Percentiles rank a stretch among this genome's conserved stretches.
These are phyloP conservation scores for Metallyticus violacea DNA, from an alignment of 2,888 invertebrate genomes.

Conservation along the genomic window DNA sequence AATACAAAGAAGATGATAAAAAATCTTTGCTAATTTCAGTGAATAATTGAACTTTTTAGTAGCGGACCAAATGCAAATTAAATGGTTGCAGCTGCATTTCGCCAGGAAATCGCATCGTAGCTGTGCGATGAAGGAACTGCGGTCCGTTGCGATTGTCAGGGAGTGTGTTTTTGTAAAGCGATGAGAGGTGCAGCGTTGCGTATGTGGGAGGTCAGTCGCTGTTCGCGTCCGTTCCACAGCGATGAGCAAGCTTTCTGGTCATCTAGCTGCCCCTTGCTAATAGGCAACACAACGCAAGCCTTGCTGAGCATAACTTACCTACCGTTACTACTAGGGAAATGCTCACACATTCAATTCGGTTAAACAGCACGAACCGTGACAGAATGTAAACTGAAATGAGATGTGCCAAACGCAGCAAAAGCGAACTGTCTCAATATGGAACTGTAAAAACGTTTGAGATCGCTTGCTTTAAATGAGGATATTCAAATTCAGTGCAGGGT, in stretches of 20 bases:
- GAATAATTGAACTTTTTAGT: no score
- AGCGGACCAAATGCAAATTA: neutral
- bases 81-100: no score
- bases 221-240: neutral
- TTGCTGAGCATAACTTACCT: neutral
- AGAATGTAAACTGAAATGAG: neutral
- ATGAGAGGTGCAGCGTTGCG: neutral
- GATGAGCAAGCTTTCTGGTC: neutral
- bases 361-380: neutral
- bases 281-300: constrained; percentile 1
- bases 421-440: neutral
- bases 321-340: neutral
- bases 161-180: neutral
- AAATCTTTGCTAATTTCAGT: no score
- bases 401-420: neutral
- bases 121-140: neutral
- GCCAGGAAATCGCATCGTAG: neutral
- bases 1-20: no score
- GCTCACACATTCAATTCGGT: neutral
- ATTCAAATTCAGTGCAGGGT: neutral
- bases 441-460: neutral
- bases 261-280: constrained; percentile 2
- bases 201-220: neutral
- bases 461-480: no score
- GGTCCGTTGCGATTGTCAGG: neutral